Conservation (phyloP, 1,140 invertebrate species). For the Drosophila ironensis region DNA sequence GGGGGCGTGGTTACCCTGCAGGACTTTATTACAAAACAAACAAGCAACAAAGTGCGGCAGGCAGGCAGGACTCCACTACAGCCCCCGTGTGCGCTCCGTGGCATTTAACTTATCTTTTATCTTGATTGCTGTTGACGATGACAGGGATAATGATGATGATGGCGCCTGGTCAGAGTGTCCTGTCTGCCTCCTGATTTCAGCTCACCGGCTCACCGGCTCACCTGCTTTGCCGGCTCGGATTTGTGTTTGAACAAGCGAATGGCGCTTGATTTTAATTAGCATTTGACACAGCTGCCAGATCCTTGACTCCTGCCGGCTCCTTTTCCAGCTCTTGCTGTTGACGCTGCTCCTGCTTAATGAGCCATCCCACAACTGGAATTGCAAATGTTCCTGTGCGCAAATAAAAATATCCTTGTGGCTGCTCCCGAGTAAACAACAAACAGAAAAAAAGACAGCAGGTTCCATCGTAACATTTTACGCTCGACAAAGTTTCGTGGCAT, state of each 20-base stretch:
- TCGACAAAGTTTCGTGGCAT: slow-evolving; percentile 48
- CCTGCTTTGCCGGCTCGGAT: slow-evolving; percentile 33
- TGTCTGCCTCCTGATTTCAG: slow-evolving; percentile 53
- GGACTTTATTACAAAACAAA: slow-evolving; percentile 79
- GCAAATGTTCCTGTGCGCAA: slow-evolving; percentile 64
- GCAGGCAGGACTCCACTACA: slow-evolving; percentile 11
- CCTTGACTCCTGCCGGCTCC: slow-evolving; percentile 24
- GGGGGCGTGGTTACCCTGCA: slow-evolving; percentile 23
- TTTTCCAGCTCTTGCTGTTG: not conserved
- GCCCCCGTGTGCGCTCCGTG: slow-evolving; percentile 19
- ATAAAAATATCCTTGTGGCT: slow-evolving; percentile 66
- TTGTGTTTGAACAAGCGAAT: slow-evolving; percentile 71
- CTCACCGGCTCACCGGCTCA: slow-evolving; percentile 61
- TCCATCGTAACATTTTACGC: slow-evolving; percentile 55
- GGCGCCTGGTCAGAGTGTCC: slow-evolving; percentile 35
- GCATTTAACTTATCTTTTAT: slow-evolving; percentile 81
- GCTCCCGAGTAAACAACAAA: not conserved
- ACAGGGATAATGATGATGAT: slow-evolving; percentile 79
- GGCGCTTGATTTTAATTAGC: slow-evolving; percentile 79
- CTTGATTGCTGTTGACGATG: slow-evolving; percentile 79
- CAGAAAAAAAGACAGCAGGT: slow-evolving; percentile 8
- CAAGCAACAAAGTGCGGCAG: slow-evolving; percentile 35
- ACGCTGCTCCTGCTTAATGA: slow-evolving; percentile 57
- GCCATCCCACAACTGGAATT: slow-evolving; percentile 60
- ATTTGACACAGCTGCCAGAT: slow-evolving; percentile 66